Base-by-base conservation (phyloP, 1,140 invertebrate genomes). In the Plectrocnemia conspersa region DNA sequence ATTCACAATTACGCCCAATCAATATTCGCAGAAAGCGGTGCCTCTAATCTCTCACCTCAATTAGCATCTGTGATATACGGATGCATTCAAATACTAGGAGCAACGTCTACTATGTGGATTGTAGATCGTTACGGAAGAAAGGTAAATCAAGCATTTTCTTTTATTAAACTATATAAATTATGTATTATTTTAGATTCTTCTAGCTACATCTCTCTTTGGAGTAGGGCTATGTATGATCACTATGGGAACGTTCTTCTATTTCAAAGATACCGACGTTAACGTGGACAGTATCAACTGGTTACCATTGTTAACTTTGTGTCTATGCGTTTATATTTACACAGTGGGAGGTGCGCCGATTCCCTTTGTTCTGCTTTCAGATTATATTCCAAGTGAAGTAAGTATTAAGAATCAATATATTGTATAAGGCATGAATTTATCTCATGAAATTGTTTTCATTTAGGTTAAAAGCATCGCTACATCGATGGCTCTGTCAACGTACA, bases 311-410 rank as follows among this genome's bases (percentile, higher is more conserved):
- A 27, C 71, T 3, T 65, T 73, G 9, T 42, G 72, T 32, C 4
- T 65, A 0, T 73, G 65, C 58, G 71, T 70, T 48, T 72, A 68
- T 55, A 58, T 59, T 2, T 72, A 73, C 54, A 69, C 67, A 59
- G 56, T 64, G 3, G 72, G 72, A 0, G 68, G 68, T 16, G 72
- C 69, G 0, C 63, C 58, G 2, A 63, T 74, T 0, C 72, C 72
- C 0, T 74, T 70, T 42, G 65, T 74, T 0, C 58, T 74, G 10
- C 35, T 74, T 5, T 64, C 71, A 4, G 72, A 73, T 32, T 59
- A 64, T 0, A 71, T 73, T 54, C 48, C 63, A 15, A 61, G 69
- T 32, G 70, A 74, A 63, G 72, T 73, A 46, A 46, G 22, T 16
- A 32, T 10, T 10, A 29, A 46, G 11, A 45, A 10, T 7, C 6